phyloP scores from a whole-genome alignment of 2,888 invertebrate species.

The Blastobasis lacticolella region DNA sequence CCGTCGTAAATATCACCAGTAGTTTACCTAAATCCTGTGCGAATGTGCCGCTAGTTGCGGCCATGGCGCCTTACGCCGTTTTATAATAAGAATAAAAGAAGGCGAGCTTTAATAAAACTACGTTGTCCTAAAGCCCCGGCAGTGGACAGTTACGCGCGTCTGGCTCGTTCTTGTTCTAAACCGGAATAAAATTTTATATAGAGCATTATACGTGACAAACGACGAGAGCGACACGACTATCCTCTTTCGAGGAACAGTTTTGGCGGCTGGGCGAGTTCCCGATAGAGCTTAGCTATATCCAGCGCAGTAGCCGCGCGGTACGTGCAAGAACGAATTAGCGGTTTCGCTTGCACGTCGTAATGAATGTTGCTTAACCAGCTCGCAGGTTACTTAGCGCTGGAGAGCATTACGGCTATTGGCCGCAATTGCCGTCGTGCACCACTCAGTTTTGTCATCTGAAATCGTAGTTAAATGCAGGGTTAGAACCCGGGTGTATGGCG shows the following conservation, averaged over 20 bases:
- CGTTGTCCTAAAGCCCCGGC: slow-evolving; percentile 28
- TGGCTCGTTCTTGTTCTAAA: slow-evolving; percentile 43
- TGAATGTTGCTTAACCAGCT: slow-evolving; percentile 5
- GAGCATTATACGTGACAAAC: slow-evolving; percentile 58
- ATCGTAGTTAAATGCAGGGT: background rate
- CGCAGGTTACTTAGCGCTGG: slow-evolving; percentile 21
- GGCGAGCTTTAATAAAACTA: slow-evolving; percentile 37
- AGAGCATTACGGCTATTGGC: slow-evolving; percentile 12
- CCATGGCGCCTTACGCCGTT: slow-evolving; percentile 21
- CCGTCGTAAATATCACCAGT: slow-evolving; percentile 25
- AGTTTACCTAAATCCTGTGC: slow-evolving; percentile 20
- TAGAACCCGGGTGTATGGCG: slow-evolving; percentile 7
- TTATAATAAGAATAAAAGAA: slow-evolving; percentile 29
- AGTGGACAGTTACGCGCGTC: slow-evolving; percentile 42
- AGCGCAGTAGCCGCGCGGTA: background rate
- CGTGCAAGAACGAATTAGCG: background rate
- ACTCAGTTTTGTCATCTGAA: slow-evolving; percentile 17
- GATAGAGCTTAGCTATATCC: slow-evolving; percentile 1
- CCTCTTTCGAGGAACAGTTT: slow-evolving; percentile 38
- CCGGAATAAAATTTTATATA: slow-evolving; percentile 56
- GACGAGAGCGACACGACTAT: slow-evolving; percentile 48
- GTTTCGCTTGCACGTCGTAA: slow-evolving; percentile 16
- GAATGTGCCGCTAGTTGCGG: slow-evolving; percentile 19
- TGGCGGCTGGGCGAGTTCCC: slow-evolving; percentile 25
- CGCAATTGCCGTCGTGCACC: slow-evolving; percentile 12